Base-by-base conservation (phyloP, 2,888 invertebrate species). In the Drosophila monieri region DNA sequence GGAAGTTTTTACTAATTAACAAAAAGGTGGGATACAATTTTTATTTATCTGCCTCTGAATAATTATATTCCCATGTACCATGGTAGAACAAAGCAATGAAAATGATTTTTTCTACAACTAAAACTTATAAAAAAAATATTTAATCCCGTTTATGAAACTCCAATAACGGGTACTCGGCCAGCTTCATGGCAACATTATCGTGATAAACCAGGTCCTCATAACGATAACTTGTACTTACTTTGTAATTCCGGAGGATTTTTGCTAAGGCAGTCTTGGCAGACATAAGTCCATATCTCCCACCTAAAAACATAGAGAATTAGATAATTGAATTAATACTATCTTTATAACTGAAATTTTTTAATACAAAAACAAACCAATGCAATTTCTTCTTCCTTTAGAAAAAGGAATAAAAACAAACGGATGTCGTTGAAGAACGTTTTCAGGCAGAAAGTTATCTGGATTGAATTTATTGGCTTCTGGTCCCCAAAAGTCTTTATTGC, bases 391-490 rank as follows among this genome's bases (percentile, higher is more conserved):
- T 3, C 91, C 91, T 44, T 89, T 89, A 0, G 87, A 79, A 32
- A 91, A 91, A 0, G 91, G 90, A 56, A 90, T 86, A 51, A 76
- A 90, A 0, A 89, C 81, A 52, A 80, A 90, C 0, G 90, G 78
- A 76, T 91, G 90, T 4, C 84, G 87, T 0, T 59, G 73, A 1
- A 73, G 66, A 25, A 89, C 62, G 59, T 88, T 90, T 2, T 84
- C 73, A 0, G 90, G 90, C n/a, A 88, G 57, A 59, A 90, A 91
- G 54, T 90, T 78, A 12, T 90, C 88, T 0, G 91, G 91, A 78
- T 91, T 89, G 41, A 91, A 91, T 0, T 55, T 59, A 0, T 81
- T 61, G 3, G 91, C 89, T 2, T 89, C 74, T 0, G 76, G 66
- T 0, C 91, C 91, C 91, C 91, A 91, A 23, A 85, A 61, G 6